phyloP scores from a whole-genome alignment of 2,113 vertebrate genomes.

The Lonchura striata region DNA sequence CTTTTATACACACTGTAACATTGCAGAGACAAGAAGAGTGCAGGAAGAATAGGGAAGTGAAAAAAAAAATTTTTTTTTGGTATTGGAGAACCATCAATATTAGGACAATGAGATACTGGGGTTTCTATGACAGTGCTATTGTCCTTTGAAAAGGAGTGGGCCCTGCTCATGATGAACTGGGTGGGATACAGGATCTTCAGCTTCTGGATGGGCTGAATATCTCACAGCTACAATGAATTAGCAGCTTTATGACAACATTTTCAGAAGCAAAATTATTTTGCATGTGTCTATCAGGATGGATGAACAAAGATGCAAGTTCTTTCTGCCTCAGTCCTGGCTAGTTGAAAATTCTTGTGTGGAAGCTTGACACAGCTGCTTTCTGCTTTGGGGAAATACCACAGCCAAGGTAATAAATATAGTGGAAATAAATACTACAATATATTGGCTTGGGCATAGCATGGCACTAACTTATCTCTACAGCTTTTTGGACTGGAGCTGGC shows the following conservation, averaged over 20 bases:
- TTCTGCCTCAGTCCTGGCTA: background rate
- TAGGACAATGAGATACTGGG: background rate
- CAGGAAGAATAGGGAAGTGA: background rate
- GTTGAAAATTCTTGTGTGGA: conserved; percentile 23
- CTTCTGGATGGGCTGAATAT: background rate
- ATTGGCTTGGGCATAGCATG: background rate
- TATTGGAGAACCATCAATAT: background rate
- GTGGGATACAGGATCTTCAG: background rate
- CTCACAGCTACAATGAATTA: background rate
- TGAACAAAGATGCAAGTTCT: background rate
- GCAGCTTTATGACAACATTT: background rate
- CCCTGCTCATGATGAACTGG: background rate
- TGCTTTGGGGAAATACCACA: conserved; percentile 15
- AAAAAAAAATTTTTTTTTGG: background rate
- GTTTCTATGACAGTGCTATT: background rate
- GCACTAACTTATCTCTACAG: conserved; percentile 26
- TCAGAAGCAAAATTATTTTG: background rate
- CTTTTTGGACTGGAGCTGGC: background rate
- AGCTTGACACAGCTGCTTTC: background rate
- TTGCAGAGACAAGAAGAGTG: background rate
- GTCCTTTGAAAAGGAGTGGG: background rate
- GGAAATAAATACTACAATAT: conserved; percentile 10
- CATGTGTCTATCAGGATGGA: background rate
- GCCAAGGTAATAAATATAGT: conserved; percentile 45
- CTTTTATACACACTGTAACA: background rate